Percentiles rank a stretch among this genome's conserved stretches.
These are phyloP conservation scores for Lasiommata megera DNA, from an alignment of 2,888 invertebrate species.

Conservation along the genomic window DNA sequence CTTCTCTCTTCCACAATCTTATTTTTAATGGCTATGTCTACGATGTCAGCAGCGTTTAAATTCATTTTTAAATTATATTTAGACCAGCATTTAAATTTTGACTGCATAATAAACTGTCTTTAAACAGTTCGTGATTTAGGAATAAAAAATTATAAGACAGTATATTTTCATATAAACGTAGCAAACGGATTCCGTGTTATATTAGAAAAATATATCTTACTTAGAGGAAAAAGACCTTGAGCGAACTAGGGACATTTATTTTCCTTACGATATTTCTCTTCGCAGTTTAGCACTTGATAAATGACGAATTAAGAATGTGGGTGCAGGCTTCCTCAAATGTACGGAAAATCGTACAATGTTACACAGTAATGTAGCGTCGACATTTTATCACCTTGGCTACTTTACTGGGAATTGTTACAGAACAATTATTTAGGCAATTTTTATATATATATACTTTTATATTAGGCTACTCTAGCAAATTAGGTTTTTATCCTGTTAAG, in stretches of 20 bases:
- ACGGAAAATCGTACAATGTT: neutral
- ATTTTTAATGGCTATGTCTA: too few species aligned
- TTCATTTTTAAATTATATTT: neutral
- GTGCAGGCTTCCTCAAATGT: conserved; percentile 3
- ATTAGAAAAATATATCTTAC: conserved; percentile 25
- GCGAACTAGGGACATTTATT: conserved; percentile 22
- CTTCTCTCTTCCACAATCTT: too few species aligned
- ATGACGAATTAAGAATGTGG: conserved; percentile 21
- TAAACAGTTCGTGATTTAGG: neutral
- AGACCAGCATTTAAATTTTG: neutral
- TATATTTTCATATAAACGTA: conserved; percentile 13
- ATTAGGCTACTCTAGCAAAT: too few species aligned
- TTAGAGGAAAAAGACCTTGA: conserved; percentile 21
- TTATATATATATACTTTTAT: too few species aligned
- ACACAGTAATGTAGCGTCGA: neutral
- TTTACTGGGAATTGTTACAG: too few species aligned
- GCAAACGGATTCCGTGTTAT: conserved; percentile 6
- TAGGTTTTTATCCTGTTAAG: too few species aligned
- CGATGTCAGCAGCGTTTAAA: neutral
- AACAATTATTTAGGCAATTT: too few species aligned
- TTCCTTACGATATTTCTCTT: conserved; percentile 27
- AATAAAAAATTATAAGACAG: neutral
- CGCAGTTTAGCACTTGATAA: conserved; percentile 29
- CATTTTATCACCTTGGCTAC: too few species aligned
- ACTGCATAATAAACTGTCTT: neutral